Conservation (phyloP, 2,797 vertebrate species). For the Enteromius paludinosus region DNA sequence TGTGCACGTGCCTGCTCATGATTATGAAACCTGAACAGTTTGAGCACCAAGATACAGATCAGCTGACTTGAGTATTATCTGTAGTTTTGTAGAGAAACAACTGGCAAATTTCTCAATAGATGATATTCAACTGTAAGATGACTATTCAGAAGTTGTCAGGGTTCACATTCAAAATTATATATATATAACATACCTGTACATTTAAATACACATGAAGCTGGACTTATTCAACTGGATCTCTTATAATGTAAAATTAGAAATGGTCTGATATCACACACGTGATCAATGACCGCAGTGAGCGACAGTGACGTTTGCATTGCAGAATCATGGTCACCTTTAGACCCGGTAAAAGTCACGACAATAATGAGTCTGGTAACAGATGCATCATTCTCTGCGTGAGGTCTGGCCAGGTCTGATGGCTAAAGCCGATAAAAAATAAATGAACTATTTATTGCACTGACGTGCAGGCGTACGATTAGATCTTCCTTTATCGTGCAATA, state of each 20-base stretch:
- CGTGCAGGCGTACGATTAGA: conserved; percentile 3
- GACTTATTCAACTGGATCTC: conserved; percentile 35
- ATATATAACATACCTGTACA: neutral
- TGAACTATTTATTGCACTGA: conserved; percentile 9
- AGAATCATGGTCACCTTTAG: conserved; percentile 71
- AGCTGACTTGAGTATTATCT: neutral
- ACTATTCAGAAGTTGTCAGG: neutral
- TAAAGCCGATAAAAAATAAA: conserved; percentile 46
- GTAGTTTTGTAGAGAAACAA: neutral
- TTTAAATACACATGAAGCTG: neutral
- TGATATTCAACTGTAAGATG: neutral
- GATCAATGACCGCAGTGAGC: conserved; percentile 67
- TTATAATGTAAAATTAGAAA: conserved; percentile 76
- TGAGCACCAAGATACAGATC: neutral
- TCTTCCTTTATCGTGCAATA: neutral
- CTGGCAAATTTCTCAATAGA: neutral
- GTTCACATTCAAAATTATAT: neutral
- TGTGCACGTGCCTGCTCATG: neutral
- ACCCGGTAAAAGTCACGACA: conserved; percentile 69
- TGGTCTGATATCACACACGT: conserved; percentile 63
- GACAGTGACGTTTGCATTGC: conserved; percentile 66
- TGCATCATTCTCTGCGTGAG: conserved; percentile 28
- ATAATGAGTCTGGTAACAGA: conserved; percentile 65
- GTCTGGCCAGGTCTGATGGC: conserved; percentile 18
- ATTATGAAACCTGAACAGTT: neutral